Evolutionary conservation across 2,888 invertebrate species (phyloP).

Genomic region (Shargacucullia verbasci): DNA sequence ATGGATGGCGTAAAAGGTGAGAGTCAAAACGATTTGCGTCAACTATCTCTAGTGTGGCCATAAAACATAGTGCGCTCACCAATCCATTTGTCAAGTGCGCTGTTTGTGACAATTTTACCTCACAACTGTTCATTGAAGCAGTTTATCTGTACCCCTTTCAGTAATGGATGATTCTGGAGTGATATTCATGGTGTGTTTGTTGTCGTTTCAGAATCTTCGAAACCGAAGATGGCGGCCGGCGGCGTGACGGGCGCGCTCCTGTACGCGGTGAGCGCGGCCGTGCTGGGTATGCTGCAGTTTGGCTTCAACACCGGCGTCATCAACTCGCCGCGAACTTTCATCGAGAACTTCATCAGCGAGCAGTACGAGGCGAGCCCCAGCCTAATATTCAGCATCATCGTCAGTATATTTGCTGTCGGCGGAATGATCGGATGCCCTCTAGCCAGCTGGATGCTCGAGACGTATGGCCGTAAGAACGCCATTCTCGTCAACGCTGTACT

Average conservation of each 20-base stretch:
- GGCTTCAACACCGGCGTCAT: conserved; percentile 93
- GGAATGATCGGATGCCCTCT: conserved; percentile 94
- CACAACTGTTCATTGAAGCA: too few relatives aligned
- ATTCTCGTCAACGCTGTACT: conserved; percentile 90
- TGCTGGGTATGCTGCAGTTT: conserved; percentile 92
- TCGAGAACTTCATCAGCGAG: conserved; percentile 90
- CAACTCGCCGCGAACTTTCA: conserved; percentile 90
- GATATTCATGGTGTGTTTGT: conserved; percentile 12
- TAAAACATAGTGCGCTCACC: too few relatives aligned
- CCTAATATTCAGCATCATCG: conserved; percentile 90
- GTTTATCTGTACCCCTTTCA: too few relatives aligned
- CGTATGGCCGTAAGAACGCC: conserved; percentile 91
- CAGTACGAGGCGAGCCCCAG: conserved; percentile 86
- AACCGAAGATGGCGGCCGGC: conserved; percentile 74
- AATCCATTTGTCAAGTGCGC: too few relatives aligned
- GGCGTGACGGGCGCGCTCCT: conserved; percentile 90
- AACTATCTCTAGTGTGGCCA: too few relatives aligned
- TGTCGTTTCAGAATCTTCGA: conserved; percentile 69
- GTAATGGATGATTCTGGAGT: too few relatives aligned
- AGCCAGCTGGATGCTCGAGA: conserved; percentile 92
- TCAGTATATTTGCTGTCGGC: conserved; percentile 93
- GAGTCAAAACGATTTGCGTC: too few relatives aligned
- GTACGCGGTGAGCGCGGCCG: conserved; percentile 91
- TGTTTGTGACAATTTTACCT: too few relatives aligned
- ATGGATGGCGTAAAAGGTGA: too few relatives aligned